Base-by-base conservation (phyloP, 2,113 vertebrate genomes). In the Chelonoidis abingdonii region DNA sequence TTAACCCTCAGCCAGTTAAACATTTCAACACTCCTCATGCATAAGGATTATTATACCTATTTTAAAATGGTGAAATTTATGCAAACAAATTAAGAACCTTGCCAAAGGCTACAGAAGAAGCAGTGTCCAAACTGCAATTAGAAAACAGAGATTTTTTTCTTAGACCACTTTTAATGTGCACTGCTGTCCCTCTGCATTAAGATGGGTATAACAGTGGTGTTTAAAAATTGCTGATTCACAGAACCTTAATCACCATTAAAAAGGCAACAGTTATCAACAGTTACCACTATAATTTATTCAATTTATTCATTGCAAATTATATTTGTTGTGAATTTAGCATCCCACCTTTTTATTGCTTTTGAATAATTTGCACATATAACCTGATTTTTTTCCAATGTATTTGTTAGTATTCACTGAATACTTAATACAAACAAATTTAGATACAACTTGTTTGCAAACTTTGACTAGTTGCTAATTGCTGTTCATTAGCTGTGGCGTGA, bases 401-500 rank as follows among this genome's bases (percentile, higher is more conserved):
- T 72, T 72, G 19, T 72, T 72, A 38, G 65, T 38, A 72, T 38
- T 72, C n/a, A 72, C 65, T 72, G 35, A 72, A 38, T 72, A 72
- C 35, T 83, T 90, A 93, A 91, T 83, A 59, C 89, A 90, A 93
- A 85, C 35, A 54, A 0, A 3, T 95, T 93, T 59, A 83, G 10
- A 54, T n/a, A 22, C 8, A 72, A 78, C 84, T 92, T 91, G 84
- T 80, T 85, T 75, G n/a, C 5, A n/a, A 86, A 89, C 9, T 21
- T 49, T 88, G 41, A 86, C 47, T 76, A 56, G 35, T 87, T 85
- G n/a, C 69, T 38, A 75, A 76, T 44, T 76, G 41, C 9, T 75
- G 54, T 93, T 93, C 1, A 38, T 92, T 94, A 97, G 83, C n/a
- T 92, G 31, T 90, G 2, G n/a, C 57, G 87, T 93, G 14, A 1